phyloP scores from a whole-genome alignment of 1,140 invertebrate genomes.

The Tribolium madens region DNA sequence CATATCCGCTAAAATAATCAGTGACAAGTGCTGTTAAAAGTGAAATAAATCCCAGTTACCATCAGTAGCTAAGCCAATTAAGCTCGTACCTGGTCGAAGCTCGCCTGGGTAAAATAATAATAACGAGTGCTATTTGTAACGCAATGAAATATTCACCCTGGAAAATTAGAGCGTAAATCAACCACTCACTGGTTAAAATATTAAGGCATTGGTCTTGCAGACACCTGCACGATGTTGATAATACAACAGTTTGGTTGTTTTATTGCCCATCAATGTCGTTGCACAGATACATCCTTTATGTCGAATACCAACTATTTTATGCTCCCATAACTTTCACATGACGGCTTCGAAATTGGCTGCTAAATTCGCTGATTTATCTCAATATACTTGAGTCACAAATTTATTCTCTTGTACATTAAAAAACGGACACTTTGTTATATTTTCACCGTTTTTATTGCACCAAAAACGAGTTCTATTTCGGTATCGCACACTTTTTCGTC shows the following conservation, averaged over 20 bases:
- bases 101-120: constrained; percentile 57
- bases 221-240: constrained; percentile 19
- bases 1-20: constrained; percentile 55
- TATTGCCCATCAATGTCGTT: constrained; percentile 14
- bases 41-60: constrained; percentile 59
- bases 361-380: neutral
- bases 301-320: neutral
- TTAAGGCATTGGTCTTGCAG: constrained; percentile 37
- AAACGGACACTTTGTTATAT: neutral
- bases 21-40: constrained; percentile 57
- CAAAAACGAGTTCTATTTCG: neutral
- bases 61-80: constrained; percentile 60
- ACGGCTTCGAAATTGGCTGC: constrained; percentile 2
- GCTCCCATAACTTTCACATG: neutral
- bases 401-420: neutral
- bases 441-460: neutral
- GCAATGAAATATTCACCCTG: constrained; percentile 59
- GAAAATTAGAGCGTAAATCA: constrained; percentile 57
- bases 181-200: constrained; percentile 45
- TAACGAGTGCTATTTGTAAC: constrained; percentile 60
- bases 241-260: constrained; percentile 4
- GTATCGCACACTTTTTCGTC: neutral
- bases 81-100: constrained; percentile 49
- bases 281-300: neutral
- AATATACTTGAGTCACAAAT: neutral